phyloP scores from a whole-genome alignment of 2,888 invertebrate species.

The Polymixis lichenea region DNA sequence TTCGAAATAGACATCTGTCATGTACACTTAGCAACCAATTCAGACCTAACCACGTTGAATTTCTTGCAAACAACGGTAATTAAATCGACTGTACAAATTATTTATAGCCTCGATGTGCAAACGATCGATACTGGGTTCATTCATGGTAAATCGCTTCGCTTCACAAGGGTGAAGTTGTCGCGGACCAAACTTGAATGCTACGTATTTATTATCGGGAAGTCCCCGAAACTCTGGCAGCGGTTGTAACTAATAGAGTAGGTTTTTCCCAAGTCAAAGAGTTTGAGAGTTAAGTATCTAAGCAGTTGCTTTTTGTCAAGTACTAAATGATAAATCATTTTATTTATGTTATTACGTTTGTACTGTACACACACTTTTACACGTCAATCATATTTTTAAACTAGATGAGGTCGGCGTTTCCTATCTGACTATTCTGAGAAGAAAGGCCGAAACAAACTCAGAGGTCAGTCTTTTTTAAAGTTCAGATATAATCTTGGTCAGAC shows the following conservation, averaged over 20 bases:
- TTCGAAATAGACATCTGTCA: not conserved
- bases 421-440: too few species aligned
- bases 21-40: not conserved
- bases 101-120: slow-evolving; percentile 8
- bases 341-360: too few species aligned
- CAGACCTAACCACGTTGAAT: not conserved
- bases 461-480: too few species aligned
- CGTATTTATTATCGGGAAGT: slow-evolving; percentile 5
- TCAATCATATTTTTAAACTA: too few species aligned
- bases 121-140: slow-evolving; percentile 14
- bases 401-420: too few species aligned
- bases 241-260: not conserved
- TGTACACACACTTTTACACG: too few species aligned
- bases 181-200: not conserved
- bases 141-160: slow-evolving; percentile 1
- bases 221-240: not conserved
- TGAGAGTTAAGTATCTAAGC: too few species aligned
- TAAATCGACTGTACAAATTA: not conserved
- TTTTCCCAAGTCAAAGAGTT: not conserved
- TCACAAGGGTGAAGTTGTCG: not conserved
- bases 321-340: too few species aligned
- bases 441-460: too few species aligned
- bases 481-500: too few species aligned
- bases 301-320: too few species aligned
- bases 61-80: not conserved